Evolutionary conservation across 2,113 vertebrate genomes (phyloP).

Genomic region (Chamaetylas fuelleborni): DNA sequence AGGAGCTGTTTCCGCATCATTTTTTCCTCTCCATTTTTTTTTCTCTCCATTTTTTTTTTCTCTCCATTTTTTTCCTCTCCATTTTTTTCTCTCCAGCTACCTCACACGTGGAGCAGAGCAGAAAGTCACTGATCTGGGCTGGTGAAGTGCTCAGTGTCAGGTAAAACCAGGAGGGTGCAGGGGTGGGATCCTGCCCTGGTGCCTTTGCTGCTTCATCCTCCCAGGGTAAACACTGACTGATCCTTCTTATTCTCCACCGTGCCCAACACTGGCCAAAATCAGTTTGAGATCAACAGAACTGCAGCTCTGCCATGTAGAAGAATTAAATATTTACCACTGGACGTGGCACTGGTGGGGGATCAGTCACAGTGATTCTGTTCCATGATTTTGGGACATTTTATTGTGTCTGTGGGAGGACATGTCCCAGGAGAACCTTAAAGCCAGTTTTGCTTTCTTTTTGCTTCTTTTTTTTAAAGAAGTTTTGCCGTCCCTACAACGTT

Average conservation of each 20-base stretch:
- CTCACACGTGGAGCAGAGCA: not conserved
- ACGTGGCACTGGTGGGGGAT: not conserved
- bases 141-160: not conserved
- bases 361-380: not conserved
- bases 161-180: not conserved
- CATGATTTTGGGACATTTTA: not conserved
- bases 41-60: not conserved
- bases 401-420: not conserved
- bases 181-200: fast-evolving
- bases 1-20: not conserved
- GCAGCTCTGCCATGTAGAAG: not conserved
- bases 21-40: not conserved
- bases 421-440: not conserved
- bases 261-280: not conserved
- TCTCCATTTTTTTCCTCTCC: not conserved
- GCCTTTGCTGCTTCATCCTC: not conserved
- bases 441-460: too few species aligned
- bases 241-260: not conserved
- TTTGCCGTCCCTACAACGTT: not conserved
- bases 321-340: not conserved
- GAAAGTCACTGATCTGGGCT: not conserved
- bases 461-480: too few species aligned
- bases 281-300: not conserved
- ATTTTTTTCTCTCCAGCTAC: not conserved
- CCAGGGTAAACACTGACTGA: not conserved